A percentile compares a stretch with the other conserved stretches of the same genome.
Evolutionary conservation across 2,113 vertebrate genomes (phyloP).

Genomic region (Cariama cristata): DNA sequence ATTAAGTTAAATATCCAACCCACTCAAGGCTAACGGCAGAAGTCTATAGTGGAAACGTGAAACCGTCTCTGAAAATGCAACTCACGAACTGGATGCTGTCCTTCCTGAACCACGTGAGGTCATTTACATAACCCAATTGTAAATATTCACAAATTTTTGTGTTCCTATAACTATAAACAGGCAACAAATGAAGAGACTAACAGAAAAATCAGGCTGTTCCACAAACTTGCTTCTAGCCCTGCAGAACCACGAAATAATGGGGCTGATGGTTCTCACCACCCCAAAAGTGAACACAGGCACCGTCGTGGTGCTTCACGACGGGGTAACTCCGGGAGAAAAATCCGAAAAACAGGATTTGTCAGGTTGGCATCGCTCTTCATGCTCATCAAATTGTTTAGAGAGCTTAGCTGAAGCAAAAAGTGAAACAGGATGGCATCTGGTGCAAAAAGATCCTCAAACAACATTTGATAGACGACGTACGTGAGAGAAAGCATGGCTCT

Average conservation of each 20-base stretch:
- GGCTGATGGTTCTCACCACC: neutral
- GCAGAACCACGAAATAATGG: neutral
- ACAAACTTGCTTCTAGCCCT: neutral
- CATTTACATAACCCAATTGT: neutral
- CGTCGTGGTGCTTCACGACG: accelerated
- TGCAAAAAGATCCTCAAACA: constrained; percentile 36
- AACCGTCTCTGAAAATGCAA: neutral
- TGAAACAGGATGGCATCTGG: constrained; percentile 36
- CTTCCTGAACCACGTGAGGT: neutral
- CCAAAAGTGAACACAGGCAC: neutral
- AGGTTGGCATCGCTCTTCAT: neutral
- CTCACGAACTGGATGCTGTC: neutral
- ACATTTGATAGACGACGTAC: neutral
- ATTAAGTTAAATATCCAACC: neutral
- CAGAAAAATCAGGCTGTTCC: neutral
- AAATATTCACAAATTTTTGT: neutral
- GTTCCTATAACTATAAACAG: neutral
- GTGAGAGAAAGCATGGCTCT: constrained; percentile 24
- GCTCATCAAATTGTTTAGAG: constrained; percentile 31
- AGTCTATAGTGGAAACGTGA: accelerated
- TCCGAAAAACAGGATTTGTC: constrained; percentile 1
- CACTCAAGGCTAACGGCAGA: neutral
- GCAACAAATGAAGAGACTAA: neutral
- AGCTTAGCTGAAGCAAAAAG: constrained; percentile 32
- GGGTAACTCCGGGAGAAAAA: neutral